A percentile compares a stretch with the other conserved stretches of the same genome.
Evolutionary conservation across 2,888 invertebrate species (phyloP).

Genomic region (Xestia c-nigrum): DNA sequence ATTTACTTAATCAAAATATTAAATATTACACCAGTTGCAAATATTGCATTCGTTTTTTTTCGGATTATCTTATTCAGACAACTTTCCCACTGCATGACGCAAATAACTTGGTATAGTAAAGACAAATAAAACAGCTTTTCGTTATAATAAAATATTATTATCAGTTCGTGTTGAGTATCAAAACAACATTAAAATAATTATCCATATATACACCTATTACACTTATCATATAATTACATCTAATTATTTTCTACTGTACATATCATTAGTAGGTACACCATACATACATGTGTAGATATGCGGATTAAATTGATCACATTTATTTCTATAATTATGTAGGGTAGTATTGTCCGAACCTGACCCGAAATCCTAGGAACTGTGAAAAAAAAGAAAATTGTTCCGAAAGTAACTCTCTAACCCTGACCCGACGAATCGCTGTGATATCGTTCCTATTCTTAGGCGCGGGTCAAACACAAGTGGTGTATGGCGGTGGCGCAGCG

Average conservation of each 20-base stretch:
- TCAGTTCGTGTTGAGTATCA: slow-evolving; percentile 90
- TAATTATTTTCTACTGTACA: slow-evolving; percentile 72
- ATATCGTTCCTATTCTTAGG: too few relatives aligned
- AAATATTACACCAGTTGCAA: slow-evolving; percentile 34
- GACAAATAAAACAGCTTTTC: slow-evolving; percentile 65
- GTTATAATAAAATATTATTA: slow-evolving; percentile 87
- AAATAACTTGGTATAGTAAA: background rate
- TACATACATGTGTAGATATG: slow-evolving; percentile 23
- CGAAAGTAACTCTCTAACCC: too few relatives aligned
- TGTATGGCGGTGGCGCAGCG: too few relatives aligned
- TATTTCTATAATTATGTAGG: too few relatives aligned
- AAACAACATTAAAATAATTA: slow-evolving; percentile 84
- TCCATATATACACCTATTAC: slow-evolving; percentile 78
- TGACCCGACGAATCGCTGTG: too few relatives aligned
- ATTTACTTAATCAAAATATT: slow-evolving; percentile 31
- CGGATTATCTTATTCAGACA: background rate
- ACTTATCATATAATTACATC: slow-evolving; percentile 63
- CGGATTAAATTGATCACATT: background rate
- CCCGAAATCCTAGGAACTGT: too few relatives aligned
- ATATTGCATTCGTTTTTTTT: background rate
- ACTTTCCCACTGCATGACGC: background rate
- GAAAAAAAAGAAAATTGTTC: too few relatives aligned
- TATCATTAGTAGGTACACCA: slow-evolving; percentile 32
- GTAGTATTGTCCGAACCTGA: background rate
- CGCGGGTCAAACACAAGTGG: too few relatives aligned